Conservation (phyloP, 2,888 invertebrate species). For the Apodemia hepburni region DNA sequence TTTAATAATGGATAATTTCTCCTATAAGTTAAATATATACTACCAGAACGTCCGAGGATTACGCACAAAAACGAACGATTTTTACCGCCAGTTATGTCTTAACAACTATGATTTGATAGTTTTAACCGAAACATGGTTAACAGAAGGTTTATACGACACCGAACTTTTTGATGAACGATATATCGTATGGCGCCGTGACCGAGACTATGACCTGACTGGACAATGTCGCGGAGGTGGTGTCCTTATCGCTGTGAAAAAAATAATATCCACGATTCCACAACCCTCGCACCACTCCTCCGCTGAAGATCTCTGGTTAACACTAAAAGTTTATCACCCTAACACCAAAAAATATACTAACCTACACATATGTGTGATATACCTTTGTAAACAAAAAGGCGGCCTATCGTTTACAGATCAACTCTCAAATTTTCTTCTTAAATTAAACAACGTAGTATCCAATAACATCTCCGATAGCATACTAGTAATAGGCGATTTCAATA, state of each 20-base stretch:
- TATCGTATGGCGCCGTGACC: background rate
- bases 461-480: background rate
- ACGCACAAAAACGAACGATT: background rate
- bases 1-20: background rate
- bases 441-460: background rate
- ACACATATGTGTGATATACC: conserved; percentile 1
- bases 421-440: background rate
- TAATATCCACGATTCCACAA: too few relatives aligned
- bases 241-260: too few relatives aligned
- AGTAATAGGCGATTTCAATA: background rate
- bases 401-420: background rate
- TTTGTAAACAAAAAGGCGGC: background rate
- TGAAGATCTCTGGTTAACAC: background rate
- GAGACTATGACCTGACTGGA: background rate
- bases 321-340: background rate
- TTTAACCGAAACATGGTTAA: background rate
- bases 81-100: background rate
- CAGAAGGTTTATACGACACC: background rate
- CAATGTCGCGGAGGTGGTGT: background rate
- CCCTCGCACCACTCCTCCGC: background rate
- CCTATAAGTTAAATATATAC: background rate
- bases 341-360: background rate
- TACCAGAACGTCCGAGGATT: background rate
- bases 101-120: background rate
- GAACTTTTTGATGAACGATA: background rate